Evolutionary conservation across 2,888 invertebrate species (phyloP), one percentile per base, ranked within the genome.

Genomic region (Troides helena): DNA sequence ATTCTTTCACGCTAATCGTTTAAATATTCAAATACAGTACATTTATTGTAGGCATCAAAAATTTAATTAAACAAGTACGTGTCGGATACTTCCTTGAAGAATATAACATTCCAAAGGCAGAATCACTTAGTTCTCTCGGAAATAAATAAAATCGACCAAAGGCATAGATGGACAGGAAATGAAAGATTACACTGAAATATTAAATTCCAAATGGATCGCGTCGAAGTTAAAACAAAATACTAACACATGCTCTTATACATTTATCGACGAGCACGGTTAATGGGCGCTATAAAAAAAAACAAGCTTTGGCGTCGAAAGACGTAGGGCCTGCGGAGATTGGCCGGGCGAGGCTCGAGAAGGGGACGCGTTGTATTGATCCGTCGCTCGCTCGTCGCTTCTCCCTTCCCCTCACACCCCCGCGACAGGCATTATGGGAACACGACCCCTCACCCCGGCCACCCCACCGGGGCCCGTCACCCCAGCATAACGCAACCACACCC

Each of bases 251-350:
- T 88, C 83, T 84, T 86, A 87, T 89, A 90, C 87, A 89, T 88
- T 89, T 88, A 88, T 88, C 87, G 88, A 82, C 85, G 86, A 89
- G 87, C 82, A 86, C 83, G 85, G 84, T 88, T 90, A 90, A 90
- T 89, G 88, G 87, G 82, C 77, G 85, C 88, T 87, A 86, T 91
- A 90, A 90, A 92, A 89, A 91, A 89, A 91, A 91, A 89, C 86
- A 87, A 90, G 89, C 87, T 85, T 84, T 83, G 88, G 90, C 89
- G 92, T 91, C 86, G 91, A 91, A 91, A 92, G 92, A 91, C 88
- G 88, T 84, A 87, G 88, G 89, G 87, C 89, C 86, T 85, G 90
- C 85, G 89, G 89, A 89, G 91, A 89, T 89, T 89, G 90, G 87
- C 81, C 83, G 89, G 84, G 84, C 79, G 58, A 57, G 70, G 67